Percentiles rank a stretch among this genome's conserved stretches.
Evolutionary conservation across 2,888 invertebrate species (phyloP).

Genomic region (Diarsia brunnea): DNA sequence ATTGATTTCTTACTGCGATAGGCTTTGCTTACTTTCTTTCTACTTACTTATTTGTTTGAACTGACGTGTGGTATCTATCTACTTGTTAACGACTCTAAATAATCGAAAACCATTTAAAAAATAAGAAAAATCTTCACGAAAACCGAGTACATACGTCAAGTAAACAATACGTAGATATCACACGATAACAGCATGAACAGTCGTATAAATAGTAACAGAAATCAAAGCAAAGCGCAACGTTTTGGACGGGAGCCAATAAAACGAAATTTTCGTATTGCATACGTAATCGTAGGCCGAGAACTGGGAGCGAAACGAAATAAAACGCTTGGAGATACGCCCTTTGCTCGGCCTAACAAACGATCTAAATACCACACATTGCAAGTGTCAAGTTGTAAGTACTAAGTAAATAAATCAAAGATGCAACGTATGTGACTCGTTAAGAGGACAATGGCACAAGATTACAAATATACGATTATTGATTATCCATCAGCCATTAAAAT

Average conservation of each 20-base stretch:
- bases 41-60: conserved; percentile 2
- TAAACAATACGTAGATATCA: conserved; percentile 77
- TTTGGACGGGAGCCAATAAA: conserved; percentile 79
- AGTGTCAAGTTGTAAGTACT: conserved; percentile 46
- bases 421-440: conserved; percentile 28
- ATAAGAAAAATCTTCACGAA: conserved; percentile 34
- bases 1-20: conserved; percentile 18
- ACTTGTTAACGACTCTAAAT: conserved; percentile 15
- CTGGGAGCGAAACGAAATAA: conserved; percentile 53
- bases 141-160: conserved; percentile 62
- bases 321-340: conserved; percentile 58
- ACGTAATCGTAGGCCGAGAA: conserved; percentile 72
- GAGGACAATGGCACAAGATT: conserved; percentile 65
- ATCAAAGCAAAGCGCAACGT: conserved; percentile 81
- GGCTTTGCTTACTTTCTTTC: neutral
- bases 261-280: conserved; percentile 80
- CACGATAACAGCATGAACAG: conserved; percentile 80
- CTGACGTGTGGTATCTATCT: conserved; percentile 36
- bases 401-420: conserved; percentile 29
- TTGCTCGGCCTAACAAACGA: conserved; percentile 43
- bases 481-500: conserved; percentile 59
- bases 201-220: conserved; percentile 81
- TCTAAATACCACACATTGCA: conserved; percentile 40
- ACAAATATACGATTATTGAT: conserved; percentile 72
- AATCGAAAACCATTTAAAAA: conserved; percentile 24